Percentiles rank a stretch among this genome's conserved stretches.
phyloP scores from a whole-genome alignment of 2,888 invertebrate species.

The Lymantria dispar region DNA sequence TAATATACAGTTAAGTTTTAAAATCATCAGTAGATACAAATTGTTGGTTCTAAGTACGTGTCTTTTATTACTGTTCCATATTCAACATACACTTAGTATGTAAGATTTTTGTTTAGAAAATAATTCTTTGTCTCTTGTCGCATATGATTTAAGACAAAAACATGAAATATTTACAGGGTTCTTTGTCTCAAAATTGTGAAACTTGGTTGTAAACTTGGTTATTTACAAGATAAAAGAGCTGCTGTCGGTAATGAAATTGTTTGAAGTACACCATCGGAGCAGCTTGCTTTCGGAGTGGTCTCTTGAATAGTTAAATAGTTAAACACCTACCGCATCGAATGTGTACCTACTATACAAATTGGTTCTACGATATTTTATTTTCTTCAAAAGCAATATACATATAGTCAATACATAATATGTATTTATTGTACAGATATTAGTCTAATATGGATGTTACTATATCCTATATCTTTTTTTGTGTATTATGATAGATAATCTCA shows the following conservation, averaged over 20 bases:
- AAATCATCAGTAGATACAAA: background rate
- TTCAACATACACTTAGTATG: background rate
- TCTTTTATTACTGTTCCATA: constrained; percentile 32
- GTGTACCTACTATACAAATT: background rate
- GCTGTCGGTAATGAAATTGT: constrained; percentile 46
- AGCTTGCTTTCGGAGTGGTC: constrained; percentile 13
- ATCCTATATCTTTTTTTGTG: no score
- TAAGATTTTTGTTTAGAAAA: constrained; percentile 56
- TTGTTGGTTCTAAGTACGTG: constrained; percentile 27
- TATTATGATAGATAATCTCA: no score
- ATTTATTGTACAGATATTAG: no score
- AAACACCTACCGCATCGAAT: constrained; percentile 14
- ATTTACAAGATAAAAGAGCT: constrained; percentile 68
- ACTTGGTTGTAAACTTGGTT: constrained; percentile 58
- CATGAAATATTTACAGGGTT: constrained; percentile 69
- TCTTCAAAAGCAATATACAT: no score
- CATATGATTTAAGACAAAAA: constrained; percentile 56
- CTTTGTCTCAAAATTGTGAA: constrained; percentile 65
- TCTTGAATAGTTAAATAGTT: constrained; percentile 24
- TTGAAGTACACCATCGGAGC: constrained; percentile 24
- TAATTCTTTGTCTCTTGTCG: constrained; percentile 53
- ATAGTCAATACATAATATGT: no score
- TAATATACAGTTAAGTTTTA: constrained; percentile 25
- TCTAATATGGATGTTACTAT: no score
- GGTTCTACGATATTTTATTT: no score